Conservation (phyloP, 2,888 invertebrate genomes). For the Ypsolopha sequella region DNA sequence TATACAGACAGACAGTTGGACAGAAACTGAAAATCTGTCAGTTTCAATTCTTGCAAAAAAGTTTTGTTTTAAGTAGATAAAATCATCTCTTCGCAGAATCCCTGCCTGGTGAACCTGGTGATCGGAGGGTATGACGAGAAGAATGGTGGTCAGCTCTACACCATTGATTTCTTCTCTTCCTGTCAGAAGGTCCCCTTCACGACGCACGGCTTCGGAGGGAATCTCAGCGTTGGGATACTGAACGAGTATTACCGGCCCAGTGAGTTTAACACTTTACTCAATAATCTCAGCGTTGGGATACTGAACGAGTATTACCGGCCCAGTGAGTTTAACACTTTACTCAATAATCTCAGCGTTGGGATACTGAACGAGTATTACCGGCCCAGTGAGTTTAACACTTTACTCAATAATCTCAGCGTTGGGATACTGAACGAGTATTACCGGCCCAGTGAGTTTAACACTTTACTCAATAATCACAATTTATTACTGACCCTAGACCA, state of each 20-base stretch:
- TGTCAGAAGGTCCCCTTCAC: conserved; percentile 86
- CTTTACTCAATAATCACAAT: too few species aligned
- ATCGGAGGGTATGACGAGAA: conserved; percentile 87
- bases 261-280: conserved; percentile 29
- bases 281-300: conserved; percentile 79
- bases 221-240: conserved; percentile 88
- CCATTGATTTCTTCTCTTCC: conserved; percentile 93
- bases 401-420: conserved; percentile 85
- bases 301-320: conserved; percentile 87
- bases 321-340: conserved; percentile 64
- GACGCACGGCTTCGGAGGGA: conserved; percentile 94
- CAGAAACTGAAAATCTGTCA: background rate
- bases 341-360: conserved; percentile 85
- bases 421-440: conserved; percentile 91
- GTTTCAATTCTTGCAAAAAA: background rate
- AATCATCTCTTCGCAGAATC: too few species aligned
- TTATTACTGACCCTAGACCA: too few species aligned
- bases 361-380: conserved; percentile 91
- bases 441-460: conserved; percentile 67
- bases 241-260: conserved; percentile 85
- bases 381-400: conserved; percentile 63
- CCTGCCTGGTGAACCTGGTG: conserved; percentile 80
- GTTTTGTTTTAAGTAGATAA: too few species aligned
- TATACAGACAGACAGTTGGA: background rate
- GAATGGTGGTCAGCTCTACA: conserved; percentile 85